Evolutionary conservation across 2,797 vertebrate genomes (phyloP), one percentile per base, ranked within the genome.

Genomic region (Dermochelys coriacea): DNA sequence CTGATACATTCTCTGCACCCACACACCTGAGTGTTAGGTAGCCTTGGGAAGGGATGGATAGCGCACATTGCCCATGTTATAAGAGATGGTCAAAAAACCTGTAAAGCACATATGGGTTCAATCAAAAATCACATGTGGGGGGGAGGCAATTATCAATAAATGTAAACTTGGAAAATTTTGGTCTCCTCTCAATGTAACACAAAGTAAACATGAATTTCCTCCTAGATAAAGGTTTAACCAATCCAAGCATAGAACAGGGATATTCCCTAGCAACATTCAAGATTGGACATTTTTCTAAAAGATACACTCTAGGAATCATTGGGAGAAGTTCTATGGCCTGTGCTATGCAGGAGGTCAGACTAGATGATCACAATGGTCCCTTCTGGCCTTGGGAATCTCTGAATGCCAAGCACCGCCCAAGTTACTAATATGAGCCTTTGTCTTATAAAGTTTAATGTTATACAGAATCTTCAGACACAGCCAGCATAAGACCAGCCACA

Each of bases 391-490:
- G 18, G 34, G 15, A 19, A 19, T 10, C 64, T 37, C n/a, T 68
- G n/a, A 68, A 68, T 37, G 64, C 9, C 64, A 37, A 37, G n/a
- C 34, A 21, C 64, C 64, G 37, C 64, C 10, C 19, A 68, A 19
- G 64, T 37, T 68, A 37, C 54, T 21, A 55, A 49, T 5, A n/a
- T 52, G n/a, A 55, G 27, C 6, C 27, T 59, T 2, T 0, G 16
- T 52, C n/a, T n/a, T 87, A 82, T 91, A 41, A 87, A 91, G 54
- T 82, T n/a, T 6, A 4, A 41, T 11, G 7, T 14, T 15, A 61
- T 8, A 82, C 74, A 82, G 88, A 37, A 12, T 51, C 41, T 93
- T 96, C 91, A 94, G n/a, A 64, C 80, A 19, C 71, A 80, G 50
- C 8, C 10, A 51, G n/a, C 12, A 5, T 47, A 19, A 92, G 47